phyloP scores from a whole-genome alignment of 2,797 vertebrate species.

The Melanotaenia parkinsoni region DNA sequence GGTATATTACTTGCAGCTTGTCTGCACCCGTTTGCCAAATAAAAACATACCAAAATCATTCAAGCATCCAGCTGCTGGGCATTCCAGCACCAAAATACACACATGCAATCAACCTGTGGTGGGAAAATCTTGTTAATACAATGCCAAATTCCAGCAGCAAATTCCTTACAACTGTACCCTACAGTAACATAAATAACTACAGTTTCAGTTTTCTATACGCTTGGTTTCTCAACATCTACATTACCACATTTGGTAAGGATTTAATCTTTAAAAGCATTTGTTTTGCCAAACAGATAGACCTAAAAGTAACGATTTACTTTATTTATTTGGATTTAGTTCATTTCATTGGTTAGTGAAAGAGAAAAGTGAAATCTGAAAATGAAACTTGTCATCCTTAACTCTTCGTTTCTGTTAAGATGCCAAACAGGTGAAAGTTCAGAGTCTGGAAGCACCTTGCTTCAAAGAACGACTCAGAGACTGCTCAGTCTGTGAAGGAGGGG shows the following conservation, averaged over 20 bases:
- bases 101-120: slow-evolving; percentile 21
- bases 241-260: not conserved
- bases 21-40: not conserved
- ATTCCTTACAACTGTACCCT: not conserved
- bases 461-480: slow-evolving; percentile 45
- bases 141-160: not conserved
- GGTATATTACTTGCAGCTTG: not conserved
- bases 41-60: slow-evolving; percentile 30
- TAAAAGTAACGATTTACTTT: not conserved
- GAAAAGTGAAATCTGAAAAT: slow-evolving; percentile 4
- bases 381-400: slow-evolving; percentile 1
- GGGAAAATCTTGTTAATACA: slow-evolving; percentile 24
- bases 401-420: slow-evolving; percentile 38
- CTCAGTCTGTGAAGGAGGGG: slow-evolving; percentile 46
- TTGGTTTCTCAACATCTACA: not conserved
- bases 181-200: not conserved
- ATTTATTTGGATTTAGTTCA: not conserved
- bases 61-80: slow-evolving; percentile 16
- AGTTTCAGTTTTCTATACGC: not conserved
- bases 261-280: not conserved
- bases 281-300: not conserved
- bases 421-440: slow-evolving; percentile 24
- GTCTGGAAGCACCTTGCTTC: slow-evolving; percentile 33
- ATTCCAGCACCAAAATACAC: slow-evolving; percentile 42
- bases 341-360: not conserved